These are phyloP conservation scores for Falco novaeseelandiae DNA, from an alignment of 2,797 vertebrate genomes.

Conservation along the genomic window DNA sequence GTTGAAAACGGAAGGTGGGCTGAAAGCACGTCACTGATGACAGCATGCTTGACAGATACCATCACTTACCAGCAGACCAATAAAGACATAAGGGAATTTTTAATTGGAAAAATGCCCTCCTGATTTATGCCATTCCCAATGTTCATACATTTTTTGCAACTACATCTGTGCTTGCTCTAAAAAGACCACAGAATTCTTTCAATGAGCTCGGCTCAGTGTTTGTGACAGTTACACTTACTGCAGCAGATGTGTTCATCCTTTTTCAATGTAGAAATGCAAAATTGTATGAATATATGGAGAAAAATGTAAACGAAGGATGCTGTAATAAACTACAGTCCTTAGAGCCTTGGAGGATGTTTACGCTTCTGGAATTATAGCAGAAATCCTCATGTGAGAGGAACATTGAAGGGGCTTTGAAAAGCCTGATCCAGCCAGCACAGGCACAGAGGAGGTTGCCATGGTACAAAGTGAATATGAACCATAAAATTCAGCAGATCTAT, in stretches of 20 bases:
- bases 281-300: neutral
- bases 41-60: neutral
- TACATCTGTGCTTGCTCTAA: neutral
- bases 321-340: conserved; percentile 1
- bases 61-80: neutral
- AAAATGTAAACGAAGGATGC: neutral
- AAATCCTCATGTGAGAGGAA: neutral
- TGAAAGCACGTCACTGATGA: neutral
- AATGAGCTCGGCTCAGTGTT: neutral
- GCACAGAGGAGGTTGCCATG: neutral
- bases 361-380: neutral
- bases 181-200: neutral
- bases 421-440: neutral
- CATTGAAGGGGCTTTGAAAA: neutral
- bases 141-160: neutral
- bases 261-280: neutral
- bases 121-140: neutral
- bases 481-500: neutral
- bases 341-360: neutral
- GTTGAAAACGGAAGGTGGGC: neutral
- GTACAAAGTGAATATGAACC: neutral
- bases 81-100: neutral
- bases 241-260: conserved; percentile 6
- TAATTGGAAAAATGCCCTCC: neutral
- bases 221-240: neutral